Evolutionary conservation across 1,140 invertebrate species (phyloP).

Genomic region (Nylanderia fulva): DNA sequence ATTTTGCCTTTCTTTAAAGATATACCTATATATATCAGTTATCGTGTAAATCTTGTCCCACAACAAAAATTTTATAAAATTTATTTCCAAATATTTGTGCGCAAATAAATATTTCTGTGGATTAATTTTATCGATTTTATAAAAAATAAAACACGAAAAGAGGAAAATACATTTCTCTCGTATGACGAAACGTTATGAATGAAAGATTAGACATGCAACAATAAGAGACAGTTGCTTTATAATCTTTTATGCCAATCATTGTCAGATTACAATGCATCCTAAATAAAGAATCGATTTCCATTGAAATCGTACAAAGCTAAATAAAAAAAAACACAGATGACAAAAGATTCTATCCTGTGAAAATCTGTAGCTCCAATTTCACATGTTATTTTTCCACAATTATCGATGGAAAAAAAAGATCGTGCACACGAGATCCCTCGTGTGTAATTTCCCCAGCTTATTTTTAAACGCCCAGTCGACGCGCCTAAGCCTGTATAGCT

Average conservation of each 20-base stretch:
- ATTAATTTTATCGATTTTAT: background rate
- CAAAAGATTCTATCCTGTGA: too few species aligned
- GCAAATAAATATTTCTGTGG: too few species aligned
- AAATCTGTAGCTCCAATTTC: too few species aligned
- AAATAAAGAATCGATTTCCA: too few species aligned
- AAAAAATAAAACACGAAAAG: background rate
- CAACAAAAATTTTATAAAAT: too few species aligned
- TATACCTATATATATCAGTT: too few species aligned
- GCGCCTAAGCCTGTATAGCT: slow-evolving; percentile 4
- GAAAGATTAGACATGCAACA: background rate
- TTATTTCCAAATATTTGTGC: too few species aligned
- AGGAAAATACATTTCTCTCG: slow-evolving; percentile 7
- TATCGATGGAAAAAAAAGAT: background rate
- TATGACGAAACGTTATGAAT: slow-evolving; percentile 4
- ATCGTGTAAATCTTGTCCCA: too few species aligned
- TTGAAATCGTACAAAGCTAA: too few species aligned
- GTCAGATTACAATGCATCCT: background rate
- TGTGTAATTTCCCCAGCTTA: background rate
- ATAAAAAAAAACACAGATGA: background rate
- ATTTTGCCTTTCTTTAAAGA: too few species aligned
- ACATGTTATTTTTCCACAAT: background rate
- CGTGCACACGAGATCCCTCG: background rate
- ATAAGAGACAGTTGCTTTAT: background rate
- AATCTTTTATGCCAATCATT: background rate
- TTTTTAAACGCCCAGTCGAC: slow-evolving; percentile 40